Evolutionary conservation across 2,797 vertebrate species (phyloP), one percentile per base, ranked within the genome.

Genomic region (Micromesistius poutassou): DNA sequence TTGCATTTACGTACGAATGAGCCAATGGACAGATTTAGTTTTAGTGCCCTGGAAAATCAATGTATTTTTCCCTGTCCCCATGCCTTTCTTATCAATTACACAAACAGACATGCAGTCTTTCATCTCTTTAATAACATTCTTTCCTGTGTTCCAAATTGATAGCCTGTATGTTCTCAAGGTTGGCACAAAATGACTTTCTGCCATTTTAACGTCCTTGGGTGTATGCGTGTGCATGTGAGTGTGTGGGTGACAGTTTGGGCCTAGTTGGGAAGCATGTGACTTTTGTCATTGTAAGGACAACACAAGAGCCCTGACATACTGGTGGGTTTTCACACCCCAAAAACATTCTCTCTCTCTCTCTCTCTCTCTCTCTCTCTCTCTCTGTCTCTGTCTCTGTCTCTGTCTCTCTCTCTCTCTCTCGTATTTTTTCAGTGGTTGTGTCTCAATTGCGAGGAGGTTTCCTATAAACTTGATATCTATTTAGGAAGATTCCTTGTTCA

Each of bases 1-100:
- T 75, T 77, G 68, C 79, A 75, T 81, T 78, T 82, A 74, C 81
- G 82, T 78, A 78, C 80, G 78, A 30, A 66, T 85, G 84, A 84
- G 77, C 78, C 74, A 80, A 81, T 85, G 77, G 79, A 77, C 82
- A 82, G 80, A 84, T 89, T 88, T 80, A 81, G 86, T 88, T 72
- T 85, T 86, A 76, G 74, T 71, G 76, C 80, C 80, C 80, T 78
- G 30, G 87, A 90, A 91, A 92, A 92, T 93, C 93, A 82, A 92
- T 80, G 84, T 78, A 25, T 55, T 55, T 55, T 55, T 22, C 66
- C 66, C 25, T 30, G 28, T 30, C 66, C n/a, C 66, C 66, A 70
- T 14, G 79, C 19, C n/a, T 19, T 55, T 19, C 50, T 55, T 22
- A 55, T 55, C 50, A 55, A 55, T 14, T 6, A 19, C 5, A 7